phyloP scores from a whole-genome alignment of 2,113 vertebrate genomes.

The Sorex fumeus region DNA sequence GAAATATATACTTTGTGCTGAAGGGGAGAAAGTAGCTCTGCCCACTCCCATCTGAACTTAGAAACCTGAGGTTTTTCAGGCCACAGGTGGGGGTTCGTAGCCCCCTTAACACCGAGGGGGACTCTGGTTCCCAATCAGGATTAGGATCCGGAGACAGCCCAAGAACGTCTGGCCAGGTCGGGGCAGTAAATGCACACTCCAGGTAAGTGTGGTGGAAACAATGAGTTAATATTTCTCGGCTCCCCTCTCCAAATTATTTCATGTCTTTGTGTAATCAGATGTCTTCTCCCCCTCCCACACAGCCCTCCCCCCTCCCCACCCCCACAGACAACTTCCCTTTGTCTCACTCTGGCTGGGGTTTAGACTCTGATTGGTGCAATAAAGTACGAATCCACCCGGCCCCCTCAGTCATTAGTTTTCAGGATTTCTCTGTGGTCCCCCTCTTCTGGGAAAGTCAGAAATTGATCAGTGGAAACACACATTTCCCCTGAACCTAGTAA shows the following conservation, averaged over 20 bases:
- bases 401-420: constrained; percentile 70
- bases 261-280: constrained; percentile 1
- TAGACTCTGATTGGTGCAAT: constrained; percentile 64
- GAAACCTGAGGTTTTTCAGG: not conserved
- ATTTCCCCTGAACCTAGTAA: constrained; percentile 82
- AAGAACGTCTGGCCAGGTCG: not conserved
- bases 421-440: constrained; percentile 69
- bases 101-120: not conserved
- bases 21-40: not conserved
- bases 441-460: constrained; percentile 81
- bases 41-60: not conserved
- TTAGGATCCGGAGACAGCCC: rapidly evolving
- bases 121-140: not conserved
- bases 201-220: not conserved
- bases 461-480: constrained; percentile 78
- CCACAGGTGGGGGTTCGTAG: not conserved
- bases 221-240: not conserved
- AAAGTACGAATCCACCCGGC: constrained; percentile 68
- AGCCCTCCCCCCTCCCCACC: rapidly evolving
- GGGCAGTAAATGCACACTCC: not conserved
- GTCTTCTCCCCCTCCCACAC: not conserved
- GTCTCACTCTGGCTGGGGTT: constrained; percentile 71
- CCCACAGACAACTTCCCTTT: constrained; percentile 48
- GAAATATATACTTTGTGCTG: not conserved
- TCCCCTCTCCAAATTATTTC: constrained; percentile 15